phyloP scores from a whole-genome alignment of 2,888 invertebrate genomes.

The Lumbricus terrestris region DNA sequence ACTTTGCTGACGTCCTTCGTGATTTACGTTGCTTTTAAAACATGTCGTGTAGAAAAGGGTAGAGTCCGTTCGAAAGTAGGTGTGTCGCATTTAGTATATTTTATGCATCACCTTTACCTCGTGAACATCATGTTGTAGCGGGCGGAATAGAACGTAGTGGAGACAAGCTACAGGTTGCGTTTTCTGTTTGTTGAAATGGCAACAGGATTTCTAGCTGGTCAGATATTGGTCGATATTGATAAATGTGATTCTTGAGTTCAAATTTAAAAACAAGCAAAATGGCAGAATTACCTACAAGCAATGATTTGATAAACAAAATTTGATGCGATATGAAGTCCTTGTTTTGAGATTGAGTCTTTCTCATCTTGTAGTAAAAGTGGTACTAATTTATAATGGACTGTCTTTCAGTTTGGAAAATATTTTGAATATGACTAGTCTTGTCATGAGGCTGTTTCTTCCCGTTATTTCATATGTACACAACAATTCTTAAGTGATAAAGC shows the following conservation, averaged over 20 bases:
- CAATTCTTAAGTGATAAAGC: neutral
- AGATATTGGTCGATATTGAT: neutral
- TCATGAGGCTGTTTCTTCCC: neutral
- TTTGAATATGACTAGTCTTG: neutral
- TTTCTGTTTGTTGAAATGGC: neutral
- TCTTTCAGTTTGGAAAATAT: neutral
- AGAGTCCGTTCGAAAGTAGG: neutral
- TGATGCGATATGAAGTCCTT: neutral
- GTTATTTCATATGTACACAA: neutral
- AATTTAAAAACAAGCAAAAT: no score
- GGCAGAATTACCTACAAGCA: no score
- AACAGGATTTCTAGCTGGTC: neutral
- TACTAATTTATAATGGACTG: neutral
- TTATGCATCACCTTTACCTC: neutral
- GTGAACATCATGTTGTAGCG: neutral
- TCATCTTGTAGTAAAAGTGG: neutral
- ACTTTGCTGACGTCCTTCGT: neutral
- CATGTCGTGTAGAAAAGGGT: neutral
- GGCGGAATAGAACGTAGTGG: neutral
- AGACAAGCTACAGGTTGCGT: neutral
- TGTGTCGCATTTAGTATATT: neutral
- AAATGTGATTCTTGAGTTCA: neutral
- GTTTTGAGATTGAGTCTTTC: neutral
- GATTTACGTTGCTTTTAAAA: neutral
- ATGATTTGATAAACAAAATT: no score